Percentiles rank a stretch among this genome's conserved stretches.
Evolutionary conservation across 2,797 vertebrate genomes (phyloP).

Genomic region (Arrhamphus sclerolepis): DNA sequence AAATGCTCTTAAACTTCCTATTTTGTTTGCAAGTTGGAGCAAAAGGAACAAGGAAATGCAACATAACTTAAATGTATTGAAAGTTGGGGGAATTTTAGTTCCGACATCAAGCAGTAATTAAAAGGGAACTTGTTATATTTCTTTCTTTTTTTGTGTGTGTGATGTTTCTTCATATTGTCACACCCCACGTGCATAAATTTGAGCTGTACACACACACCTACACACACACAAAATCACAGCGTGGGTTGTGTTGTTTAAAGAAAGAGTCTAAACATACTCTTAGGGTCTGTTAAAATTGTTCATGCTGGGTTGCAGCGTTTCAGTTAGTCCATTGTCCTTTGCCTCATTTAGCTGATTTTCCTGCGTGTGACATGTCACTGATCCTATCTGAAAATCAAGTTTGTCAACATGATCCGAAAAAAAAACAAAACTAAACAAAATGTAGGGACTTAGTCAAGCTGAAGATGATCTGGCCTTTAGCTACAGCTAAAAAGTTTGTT

Average conservation of each 20-base stretch:
- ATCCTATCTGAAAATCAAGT: constrained; percentile 44
- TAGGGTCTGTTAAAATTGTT: constrained; percentile 7
- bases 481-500: too few species aligned
- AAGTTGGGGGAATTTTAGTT: too few species aligned
- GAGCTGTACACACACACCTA: too few species aligned
- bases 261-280: constrained; percentile 20
- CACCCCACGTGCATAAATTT: too few species aligned
- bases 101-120: too few species aligned
- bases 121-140: too few species aligned
- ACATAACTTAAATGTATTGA: background rate
- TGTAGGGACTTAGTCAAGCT: constrained; percentile 20
- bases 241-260: too few species aligned
- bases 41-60: constrained; percentile 3
- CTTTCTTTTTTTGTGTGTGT: too few species aligned
- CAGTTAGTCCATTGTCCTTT: constrained; percentile 17
- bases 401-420: constrained; percentile 25
- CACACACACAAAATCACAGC: too few species aligned
- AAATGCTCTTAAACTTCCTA: background rate
- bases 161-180: too few species aligned
- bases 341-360: constrained; percentile 9
- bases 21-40: background rate
- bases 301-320: background rate
- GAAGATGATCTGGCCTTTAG: too few species aligned
- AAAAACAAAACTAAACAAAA: constrained; percentile 25
- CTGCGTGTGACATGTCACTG: constrained; percentile 28